These are phyloP conservation scores for Nymphalis polychloros DNA, from an alignment of 2,888 invertebrate species.

Conservation along the genomic window DNA sequence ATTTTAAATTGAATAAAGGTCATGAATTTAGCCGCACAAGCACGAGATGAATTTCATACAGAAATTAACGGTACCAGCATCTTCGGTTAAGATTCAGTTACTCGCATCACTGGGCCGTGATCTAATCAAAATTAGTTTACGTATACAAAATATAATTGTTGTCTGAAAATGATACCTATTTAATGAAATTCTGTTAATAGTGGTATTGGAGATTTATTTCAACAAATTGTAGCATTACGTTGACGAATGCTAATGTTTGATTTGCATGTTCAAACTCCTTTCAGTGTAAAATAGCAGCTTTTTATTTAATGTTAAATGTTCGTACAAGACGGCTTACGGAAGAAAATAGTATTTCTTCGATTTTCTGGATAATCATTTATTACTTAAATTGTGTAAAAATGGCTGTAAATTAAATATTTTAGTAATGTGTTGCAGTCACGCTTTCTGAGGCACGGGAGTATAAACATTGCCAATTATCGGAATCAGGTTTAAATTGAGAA, in stretches of 20 bases:
- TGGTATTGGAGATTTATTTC: conserved; percentile 21
- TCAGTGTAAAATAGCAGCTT: conserved; percentile 11
- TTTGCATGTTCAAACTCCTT: conserved; percentile 38
- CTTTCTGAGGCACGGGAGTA: too few relatives aligned
- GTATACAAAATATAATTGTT: background rate
- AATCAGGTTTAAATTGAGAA: too few relatives aligned
- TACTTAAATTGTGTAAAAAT: background rate
- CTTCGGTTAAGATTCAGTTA: too few relatives aligned
- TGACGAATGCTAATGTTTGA: conserved; percentile 39
- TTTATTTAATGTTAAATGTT: background rate
- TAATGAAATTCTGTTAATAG: conserved; percentile 9
- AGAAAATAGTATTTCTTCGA: background rate
- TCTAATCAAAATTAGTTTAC: too few relatives aligned
- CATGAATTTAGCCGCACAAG: too few relatives aligned
- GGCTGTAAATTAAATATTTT: too few relatives aligned
- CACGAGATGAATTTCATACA: too few relatives aligned
- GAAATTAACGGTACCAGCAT: too few relatives aligned
- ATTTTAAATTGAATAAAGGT: too few relatives aligned
- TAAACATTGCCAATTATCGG: too few relatives aligned
- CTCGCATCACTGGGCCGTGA: too few relatives aligned
- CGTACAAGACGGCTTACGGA: background rate
- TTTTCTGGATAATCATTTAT: background rate
- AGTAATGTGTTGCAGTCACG: too few relatives aligned
- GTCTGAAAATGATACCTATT: background rate
- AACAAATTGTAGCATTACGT: conserved; percentile 36